Conservation (phyloP, 2,888 invertebrate species). For the Euplexia lucipara region DNA sequence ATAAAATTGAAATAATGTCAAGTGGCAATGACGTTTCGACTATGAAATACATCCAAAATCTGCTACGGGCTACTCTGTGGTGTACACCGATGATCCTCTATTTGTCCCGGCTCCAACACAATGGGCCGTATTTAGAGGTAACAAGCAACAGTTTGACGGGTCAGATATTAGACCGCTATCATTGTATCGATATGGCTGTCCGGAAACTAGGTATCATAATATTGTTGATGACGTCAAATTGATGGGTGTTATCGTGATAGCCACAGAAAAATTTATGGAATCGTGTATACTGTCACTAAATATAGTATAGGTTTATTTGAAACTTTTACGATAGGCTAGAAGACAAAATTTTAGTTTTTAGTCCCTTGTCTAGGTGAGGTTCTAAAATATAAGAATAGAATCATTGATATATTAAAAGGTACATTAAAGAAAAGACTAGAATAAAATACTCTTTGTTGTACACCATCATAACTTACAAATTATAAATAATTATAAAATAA, state of each 20-base stretch:
- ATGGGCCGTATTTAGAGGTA: slow-evolving; percentile 25
- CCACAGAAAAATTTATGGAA: not conserved
- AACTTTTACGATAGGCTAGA: too few relatives aligned
- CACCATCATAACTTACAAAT: too few relatives aligned
- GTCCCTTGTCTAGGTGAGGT: too few relatives aligned
- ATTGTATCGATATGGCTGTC: slow-evolving; percentile 13
- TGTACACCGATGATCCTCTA: not conserved
- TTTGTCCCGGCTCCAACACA: slow-evolving; percentile 26
- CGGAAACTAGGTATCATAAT: slow-evolving; percentile 8
- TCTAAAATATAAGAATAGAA: too few relatives aligned
- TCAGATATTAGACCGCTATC: slow-evolving; percentile 17
- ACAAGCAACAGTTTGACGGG: slow-evolving; percentile 14
- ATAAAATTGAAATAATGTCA: too few relatives aligned
- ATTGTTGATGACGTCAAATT: slow-evolving; percentile 2
- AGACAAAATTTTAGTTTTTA: too few relatives aligned
- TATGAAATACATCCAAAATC: not conserved
- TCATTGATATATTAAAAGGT: too few relatives aligned
- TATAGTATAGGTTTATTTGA: not conserved
- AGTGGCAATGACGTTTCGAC: too few relatives aligned
- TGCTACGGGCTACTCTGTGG: slow-evolving; percentile 20
- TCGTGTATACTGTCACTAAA: not conserved
- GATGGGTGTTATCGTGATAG: not conserved
- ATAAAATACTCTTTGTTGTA: too few relatives aligned
- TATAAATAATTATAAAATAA: too few relatives aligned
- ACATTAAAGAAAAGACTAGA: too few relatives aligned